phyloP scores from a whole-genome alignment of 2,113 vertebrate species.

The Carassius auratus region DNA sequence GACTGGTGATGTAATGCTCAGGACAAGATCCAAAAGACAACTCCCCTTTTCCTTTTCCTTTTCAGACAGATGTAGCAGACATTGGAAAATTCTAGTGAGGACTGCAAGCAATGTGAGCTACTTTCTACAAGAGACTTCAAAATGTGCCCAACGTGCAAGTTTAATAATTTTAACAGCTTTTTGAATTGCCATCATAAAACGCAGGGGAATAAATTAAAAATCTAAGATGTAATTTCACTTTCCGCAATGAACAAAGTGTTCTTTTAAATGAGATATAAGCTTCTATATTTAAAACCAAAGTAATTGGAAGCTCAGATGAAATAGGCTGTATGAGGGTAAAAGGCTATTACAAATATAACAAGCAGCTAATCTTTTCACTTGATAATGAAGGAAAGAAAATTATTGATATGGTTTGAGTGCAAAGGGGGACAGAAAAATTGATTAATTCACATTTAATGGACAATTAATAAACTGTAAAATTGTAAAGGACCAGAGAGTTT shows the following conservation, averaged over 20 bases:
- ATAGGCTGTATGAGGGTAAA: not conserved
- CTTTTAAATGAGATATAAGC: not conserved
- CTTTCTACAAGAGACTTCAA: not conserved
- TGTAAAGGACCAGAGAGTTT: not conserved
- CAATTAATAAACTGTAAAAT: not conserved
- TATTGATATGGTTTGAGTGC: not conserved
- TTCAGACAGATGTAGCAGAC: not conserved
- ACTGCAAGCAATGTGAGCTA: not conserved
- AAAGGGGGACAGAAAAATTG: not conserved
- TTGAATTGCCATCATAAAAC: not conserved
- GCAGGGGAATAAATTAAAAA: not conserved
- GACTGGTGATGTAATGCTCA: constrained; percentile 32
- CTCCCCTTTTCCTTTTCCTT: not conserved
- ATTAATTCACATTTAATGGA: not conserved
- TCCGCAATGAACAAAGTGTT: not conserved
- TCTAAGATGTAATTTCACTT: not conserved
- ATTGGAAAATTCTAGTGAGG: not conserved
- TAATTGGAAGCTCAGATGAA: not conserved
- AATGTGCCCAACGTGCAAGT: not conserved
- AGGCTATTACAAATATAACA: not conserved
- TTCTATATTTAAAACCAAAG: not conserved
- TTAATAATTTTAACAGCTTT: not conserved
- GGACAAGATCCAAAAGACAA: not conserved
- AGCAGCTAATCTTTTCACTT: not conserved
- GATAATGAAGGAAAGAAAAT: not conserved